Evolutionary conservation across 2,113 vertebrate species (phyloP).

Genomic region (Guaruba guarouba): DNA sequence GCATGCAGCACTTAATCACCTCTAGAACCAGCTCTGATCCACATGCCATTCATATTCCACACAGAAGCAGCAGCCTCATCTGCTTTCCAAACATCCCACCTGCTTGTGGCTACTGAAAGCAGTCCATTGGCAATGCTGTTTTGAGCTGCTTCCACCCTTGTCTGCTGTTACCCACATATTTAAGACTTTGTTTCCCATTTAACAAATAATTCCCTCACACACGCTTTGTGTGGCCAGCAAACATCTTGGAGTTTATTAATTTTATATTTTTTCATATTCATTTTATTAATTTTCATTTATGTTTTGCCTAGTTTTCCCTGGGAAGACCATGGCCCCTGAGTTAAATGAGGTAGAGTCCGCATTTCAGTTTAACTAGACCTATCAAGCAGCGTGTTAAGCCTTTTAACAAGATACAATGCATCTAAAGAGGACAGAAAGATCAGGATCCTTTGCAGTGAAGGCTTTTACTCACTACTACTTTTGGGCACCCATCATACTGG

Average conservation of each 20-base stretch:
- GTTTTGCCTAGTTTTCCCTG: not conserved
- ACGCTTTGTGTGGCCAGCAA: not conserved
- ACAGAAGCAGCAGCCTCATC: not conserved
- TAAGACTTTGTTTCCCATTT: not conserved
- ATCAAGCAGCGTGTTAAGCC: not conserved
- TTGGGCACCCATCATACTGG: not conserved
- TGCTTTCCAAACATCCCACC: not conserved
- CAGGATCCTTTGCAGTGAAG: not conserved
- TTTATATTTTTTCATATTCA: not conserved
- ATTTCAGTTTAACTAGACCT: not conserved
- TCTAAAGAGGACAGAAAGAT: not conserved
- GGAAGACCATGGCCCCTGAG: not conserved
- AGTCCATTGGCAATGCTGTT: no score
- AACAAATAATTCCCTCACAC: not conserved
- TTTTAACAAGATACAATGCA: not conserved
- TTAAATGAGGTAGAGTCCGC: fast-evolving
- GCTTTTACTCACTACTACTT: not conserved
- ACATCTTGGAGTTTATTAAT: not conserved
- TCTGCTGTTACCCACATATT: fast-evolving
- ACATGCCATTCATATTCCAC: not conserved
- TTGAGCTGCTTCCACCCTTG: not conserved
- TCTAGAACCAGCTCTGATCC: not conserved
- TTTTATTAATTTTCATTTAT: not conserved
- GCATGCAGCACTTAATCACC: not conserved
- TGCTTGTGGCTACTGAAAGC: not conserved